These are phyloP conservation scores for Caenorhabditis elegans DNA, from an alignment of 1,140 invertebrate genomes.

Conservation along the genomic window DNA sequence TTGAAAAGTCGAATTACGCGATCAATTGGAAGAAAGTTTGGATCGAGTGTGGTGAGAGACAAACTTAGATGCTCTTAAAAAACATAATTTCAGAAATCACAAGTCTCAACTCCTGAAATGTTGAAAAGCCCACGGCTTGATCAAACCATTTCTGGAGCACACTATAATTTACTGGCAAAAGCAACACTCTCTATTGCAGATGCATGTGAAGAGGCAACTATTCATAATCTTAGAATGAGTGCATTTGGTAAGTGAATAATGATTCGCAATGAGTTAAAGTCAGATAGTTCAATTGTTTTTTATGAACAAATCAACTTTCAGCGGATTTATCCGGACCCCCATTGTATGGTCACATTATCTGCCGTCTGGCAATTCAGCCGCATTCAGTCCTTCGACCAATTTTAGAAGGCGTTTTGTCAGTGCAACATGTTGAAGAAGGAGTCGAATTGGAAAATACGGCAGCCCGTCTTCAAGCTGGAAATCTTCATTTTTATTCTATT, in stretches of 20 bases:
- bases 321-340: conserved; percentile 43
- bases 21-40: conserved; percentile 43
- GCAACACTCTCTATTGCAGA: conserved; percentile 31
- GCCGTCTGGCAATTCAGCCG: conserved; percentile 40
- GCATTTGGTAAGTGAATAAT: conserved; percentile 23
- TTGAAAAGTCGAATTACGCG: conserved; percentile 35
- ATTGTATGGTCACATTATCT: conserved; percentile 43
- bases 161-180: conserved; percentile 38
- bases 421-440: conserved; percentile 18
- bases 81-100: conserved; percentile 11
- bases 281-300: too few species aligned
- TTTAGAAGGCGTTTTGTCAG: conserved; percentile 32
- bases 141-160: conserved; percentile 25
- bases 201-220: conserved; percentile 38
- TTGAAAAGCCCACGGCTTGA: conserved; percentile 12
- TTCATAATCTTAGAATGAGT: conserved; percentile 42
- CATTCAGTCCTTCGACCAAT: conserved; percentile 39
- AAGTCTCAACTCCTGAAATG: not conserved
- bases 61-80: not conserved
- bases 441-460: not conserved
- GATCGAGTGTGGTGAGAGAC: conserved; percentile 23
- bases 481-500: conserved; percentile 23
- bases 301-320: too few species aligned
- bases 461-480: conserved; percentile 28
- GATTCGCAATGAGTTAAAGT: not conserved